Conservation (phyloP, 2,113 vertebrate genomes). For the Calidris pugnax region DNA sequence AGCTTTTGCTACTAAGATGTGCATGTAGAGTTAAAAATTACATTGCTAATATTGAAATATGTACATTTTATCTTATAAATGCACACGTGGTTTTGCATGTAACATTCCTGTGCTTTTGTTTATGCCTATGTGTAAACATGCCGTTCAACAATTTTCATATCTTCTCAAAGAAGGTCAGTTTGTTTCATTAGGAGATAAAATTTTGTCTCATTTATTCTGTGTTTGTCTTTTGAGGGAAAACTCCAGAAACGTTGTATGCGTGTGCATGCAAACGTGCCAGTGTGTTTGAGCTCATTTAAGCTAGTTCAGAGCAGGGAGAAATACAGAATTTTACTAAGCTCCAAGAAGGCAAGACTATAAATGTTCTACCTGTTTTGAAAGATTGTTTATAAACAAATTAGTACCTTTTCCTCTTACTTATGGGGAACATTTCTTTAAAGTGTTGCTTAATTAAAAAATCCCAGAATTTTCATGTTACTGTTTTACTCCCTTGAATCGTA, state of each 20-base stretch:
- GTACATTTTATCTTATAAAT: background rate
- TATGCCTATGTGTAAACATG: background rate
- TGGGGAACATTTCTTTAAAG: background rate
- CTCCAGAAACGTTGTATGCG: background rate
- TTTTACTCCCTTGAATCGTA: background rate
- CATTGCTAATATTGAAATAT: background rate
- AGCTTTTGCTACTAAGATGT: background rate
- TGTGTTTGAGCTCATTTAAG: background rate
- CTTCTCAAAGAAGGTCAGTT: background rate
- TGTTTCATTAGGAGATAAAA: background rate
- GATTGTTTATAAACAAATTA: background rate
- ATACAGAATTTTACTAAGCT: background rate
- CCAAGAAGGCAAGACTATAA: background rate
- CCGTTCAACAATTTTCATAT: background rate
- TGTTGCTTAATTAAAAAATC: background rate
- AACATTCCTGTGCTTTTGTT: background rate
- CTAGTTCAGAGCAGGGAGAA: background rate
- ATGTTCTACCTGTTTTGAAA: background rate
- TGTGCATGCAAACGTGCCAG: fast-evolving
- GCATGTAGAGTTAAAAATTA: background rate
- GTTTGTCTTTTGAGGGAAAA: background rate
- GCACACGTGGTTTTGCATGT: background rate
- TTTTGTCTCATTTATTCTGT: background rate
- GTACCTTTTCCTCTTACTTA: background rate
- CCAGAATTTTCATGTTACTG: background rate